These are phyloP conservation scores for Lysandra bellargus DNA, from an alignment of 2,888 invertebrate species.

Conservation along the genomic window DNA sequence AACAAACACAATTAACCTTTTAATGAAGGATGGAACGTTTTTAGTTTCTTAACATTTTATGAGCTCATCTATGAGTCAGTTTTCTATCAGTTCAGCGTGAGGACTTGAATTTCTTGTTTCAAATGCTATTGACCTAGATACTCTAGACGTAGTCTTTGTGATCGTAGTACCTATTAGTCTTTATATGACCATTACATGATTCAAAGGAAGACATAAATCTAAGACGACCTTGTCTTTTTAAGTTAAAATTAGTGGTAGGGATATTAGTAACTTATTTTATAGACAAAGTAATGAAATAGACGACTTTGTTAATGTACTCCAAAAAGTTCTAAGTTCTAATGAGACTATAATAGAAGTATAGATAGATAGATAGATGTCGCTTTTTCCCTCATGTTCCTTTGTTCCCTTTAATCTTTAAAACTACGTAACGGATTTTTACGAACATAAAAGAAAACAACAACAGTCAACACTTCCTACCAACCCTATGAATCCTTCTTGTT, in stretches of 20 bases:
- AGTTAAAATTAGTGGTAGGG: background rate
- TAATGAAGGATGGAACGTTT: background rate
- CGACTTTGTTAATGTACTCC: background rate
- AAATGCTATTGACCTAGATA: slow-evolving; percentile 32
- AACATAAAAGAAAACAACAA: too few species aligned
- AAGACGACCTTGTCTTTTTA: background rate
- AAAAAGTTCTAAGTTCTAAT: background rate
- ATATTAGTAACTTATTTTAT: background rate
- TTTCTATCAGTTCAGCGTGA: slow-evolving; percentile 56
- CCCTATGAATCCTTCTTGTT: too few species aligned
- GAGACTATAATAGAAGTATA: background rate
- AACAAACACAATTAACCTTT: background rate
- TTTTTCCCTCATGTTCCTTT: too few species aligned
- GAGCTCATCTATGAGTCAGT: slow-evolving; percentile 57
- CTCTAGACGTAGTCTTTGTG: background rate
- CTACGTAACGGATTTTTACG: too few species aligned
- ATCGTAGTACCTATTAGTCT: background rate
- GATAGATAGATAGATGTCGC: too few species aligned
- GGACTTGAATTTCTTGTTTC: slow-evolving; percentile 34
- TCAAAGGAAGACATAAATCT: slow-evolving; percentile 4
- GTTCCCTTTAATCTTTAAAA: too few species aligned
- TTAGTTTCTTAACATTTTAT: slow-evolving; percentile 30
- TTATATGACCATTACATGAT: background rate
- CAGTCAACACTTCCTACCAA: too few species aligned
- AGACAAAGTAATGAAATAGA: background rate